phyloP scores from a whole-genome alignment of 2,888 invertebrate species.

The Athalia rosae region DNA sequence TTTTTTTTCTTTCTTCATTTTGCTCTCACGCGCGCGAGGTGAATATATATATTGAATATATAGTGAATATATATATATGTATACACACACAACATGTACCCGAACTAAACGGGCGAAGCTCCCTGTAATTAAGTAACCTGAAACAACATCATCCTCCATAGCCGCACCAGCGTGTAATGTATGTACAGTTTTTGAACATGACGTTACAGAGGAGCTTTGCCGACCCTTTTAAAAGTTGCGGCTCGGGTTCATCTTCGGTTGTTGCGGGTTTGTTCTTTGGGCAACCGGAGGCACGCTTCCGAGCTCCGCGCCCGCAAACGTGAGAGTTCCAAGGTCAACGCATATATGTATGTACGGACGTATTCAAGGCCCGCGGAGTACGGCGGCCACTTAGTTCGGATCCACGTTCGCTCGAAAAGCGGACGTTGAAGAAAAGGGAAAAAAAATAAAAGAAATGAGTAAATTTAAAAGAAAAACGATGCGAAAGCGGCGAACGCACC shows the following conservation, averaged over 20 bases:
- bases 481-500: too few relatives aligned
- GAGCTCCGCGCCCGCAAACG: constrained; percentile 38
- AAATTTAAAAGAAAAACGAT: too few relatives aligned
- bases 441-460: too few relatives aligned
- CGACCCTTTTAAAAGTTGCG: constrained; percentile 12
- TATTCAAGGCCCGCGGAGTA: constrained; percentile 26
- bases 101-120: constrained; percentile 36
- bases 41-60: too few relatives aligned
- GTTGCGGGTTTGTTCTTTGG: constrained; percentile 19
- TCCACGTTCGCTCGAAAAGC: not conserved
- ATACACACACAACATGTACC: not conserved
- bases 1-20: too few relatives aligned
- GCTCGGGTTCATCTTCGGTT: too few relatives aligned
- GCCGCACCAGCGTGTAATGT: not conserved
- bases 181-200: constrained; percentile 6
- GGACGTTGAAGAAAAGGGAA: too few relatives aligned
- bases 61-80: too few relatives aligned
- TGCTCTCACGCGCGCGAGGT: too few relatives aligned
- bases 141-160: constrained; percentile 43
- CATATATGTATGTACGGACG: too few relatives aligned
- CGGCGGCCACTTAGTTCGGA: constrained; percentile 13
- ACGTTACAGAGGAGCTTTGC: constrained; percentile 19
- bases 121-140: constrained; percentile 40
- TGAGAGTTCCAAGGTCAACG: constrained; percentile 42
- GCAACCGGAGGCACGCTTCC: constrained; percentile 40